Evolutionary conservation across 2,888 invertebrate genomes (phyloP), one percentile per base, ranked within the genome.

Genomic region (Cataglyphis rosenhaueri): DNA sequence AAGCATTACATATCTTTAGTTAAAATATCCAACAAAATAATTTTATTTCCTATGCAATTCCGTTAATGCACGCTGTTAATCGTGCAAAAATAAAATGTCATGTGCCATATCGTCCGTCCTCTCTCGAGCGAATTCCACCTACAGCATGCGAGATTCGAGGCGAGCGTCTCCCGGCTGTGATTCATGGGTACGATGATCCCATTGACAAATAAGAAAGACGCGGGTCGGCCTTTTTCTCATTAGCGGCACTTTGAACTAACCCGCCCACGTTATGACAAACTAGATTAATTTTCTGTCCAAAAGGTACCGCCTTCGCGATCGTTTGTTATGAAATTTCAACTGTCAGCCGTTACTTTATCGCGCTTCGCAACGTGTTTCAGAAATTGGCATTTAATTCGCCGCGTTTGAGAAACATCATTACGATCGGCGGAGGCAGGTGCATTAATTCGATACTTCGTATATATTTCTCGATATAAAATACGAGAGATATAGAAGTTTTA

Each of bases 211-310:
- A 93, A 93, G 93, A 92, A 92, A 91, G 93, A 89, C 89, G 86
- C 87, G 85, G 90, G 89, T 91, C 91, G 85, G 90, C 93, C 93
- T 92, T 93, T 93, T 93, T 93, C 94, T 94, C 94, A 94, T 94
- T 94, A 94, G 94, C 93, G 93, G 93, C 93, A 91, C 94, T 94
- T 94, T 94, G 94, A 94, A 93, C 93, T 92, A 92, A 92, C 92
- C 94, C 94, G 94, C 93, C 94, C 94, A 93, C 93, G 92, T 94
- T 93, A 94, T 94, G 94, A 94, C 94, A 94, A 94, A 94, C 94
- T 94, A 94, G 94, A 94, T 94, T 94, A 94, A 94, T 94, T 94
- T 93, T 92, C 92, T 89, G 91, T 90, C 91, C 90, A 89, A 91
- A 91, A 89, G 89, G 89, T 82, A 84, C 89, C 90, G 87, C 89